Base-by-base conservation (phyloP, 2,888 invertebrate genomes). In the Agriopis marginaria region DNA sequence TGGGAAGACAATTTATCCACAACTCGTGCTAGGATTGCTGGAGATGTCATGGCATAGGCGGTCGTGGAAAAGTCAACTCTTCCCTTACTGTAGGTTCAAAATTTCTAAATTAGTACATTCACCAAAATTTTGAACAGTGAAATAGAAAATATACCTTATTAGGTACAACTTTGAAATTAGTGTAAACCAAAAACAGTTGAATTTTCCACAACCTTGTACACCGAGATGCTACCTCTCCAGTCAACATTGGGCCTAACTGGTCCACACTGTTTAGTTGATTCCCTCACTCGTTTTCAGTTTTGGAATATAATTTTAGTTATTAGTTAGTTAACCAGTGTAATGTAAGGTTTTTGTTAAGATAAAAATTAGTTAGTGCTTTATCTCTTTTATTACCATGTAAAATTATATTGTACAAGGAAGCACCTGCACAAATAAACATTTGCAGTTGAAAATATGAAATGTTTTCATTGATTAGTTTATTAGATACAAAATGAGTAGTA, bases 351-450 rank as follows among this genome's bases (percentile, higher is more conserved):
- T 67, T 67, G 66, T 74, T 70, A 65, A 63, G 68, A 45, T 73
- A 64, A 63, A 72, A 58, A 63, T 69, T 70, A 70, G 69, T 74
- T 71, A 74, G 68, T 56, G 44, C 7, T 66, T 9, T 64, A 64
- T 61, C 45, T 65, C 56, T 61, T 68, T 70, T 69, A 67, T 63
- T 72, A 66, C 54, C 47, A 64, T 65, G 59, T 69, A 54, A 59
- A 51, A 49, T 63, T 58, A 44, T 63, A 56, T 45, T 65, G 71
- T 73, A 66, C 56, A 61, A 73, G 56, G 68, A 68, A 68, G 65
- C 70, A 75, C 68, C 32, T 49, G 77, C 77, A 78, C 75, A 75
- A 76, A 71, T 70, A 71, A 63, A 66, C 72, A 66, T 72, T 68
- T 70, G 73, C 64, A 68, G 64, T 69, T 75, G 63, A 68, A 60